Evolutionary conservation across 1,140 invertebrate species (phyloP).

Genomic region (Polypedilum vanderplanki): DNA sequence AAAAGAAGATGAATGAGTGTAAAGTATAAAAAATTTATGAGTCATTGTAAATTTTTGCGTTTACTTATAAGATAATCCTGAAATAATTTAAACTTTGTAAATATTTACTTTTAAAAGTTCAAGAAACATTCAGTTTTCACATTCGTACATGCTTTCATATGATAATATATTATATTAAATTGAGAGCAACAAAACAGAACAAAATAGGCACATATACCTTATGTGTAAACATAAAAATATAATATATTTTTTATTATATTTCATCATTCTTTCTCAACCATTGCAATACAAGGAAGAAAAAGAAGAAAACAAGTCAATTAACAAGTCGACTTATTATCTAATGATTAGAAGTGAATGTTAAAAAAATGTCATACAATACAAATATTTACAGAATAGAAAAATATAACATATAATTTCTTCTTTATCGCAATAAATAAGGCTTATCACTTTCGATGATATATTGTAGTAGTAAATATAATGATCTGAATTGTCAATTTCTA

Average conservation of each 20-base stretch:
- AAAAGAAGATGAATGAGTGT: too few relatives aligned
- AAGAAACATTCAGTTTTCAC: too few relatives aligned
- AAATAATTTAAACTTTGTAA: too few relatives aligned
- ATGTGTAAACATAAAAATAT: neutral
- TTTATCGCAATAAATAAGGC: constrained; percentile 19
- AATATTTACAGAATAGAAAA: neutral
- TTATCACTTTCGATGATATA: constrained; percentile 3
- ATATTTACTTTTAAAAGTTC: too few relatives aligned
- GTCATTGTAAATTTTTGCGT: too few relatives aligned
- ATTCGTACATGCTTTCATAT: too few relatives aligned
- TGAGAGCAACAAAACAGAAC: too few relatives aligned
- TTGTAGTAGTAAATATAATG: too few relatives aligned
- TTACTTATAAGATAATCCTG: too few relatives aligned
- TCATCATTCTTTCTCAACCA: neutral
- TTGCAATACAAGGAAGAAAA: neutral
- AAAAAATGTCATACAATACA: neutral
- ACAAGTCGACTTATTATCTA: neutral
- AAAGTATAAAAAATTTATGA: too few relatives aligned
- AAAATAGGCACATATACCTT: too few relatives aligned
- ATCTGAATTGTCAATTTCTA: neutral
- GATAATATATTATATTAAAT: too few relatives aligned
- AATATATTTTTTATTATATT: neutral
- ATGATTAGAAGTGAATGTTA: constrained; percentile 3
- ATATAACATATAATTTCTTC: neutral
- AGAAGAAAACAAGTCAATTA: constrained; percentile 1